Evolutionary conservation across 2,888 invertebrate species (phyloP), one percentile per base, ranked within the genome.

Genomic region (Lasioglossum morio): DNA sequence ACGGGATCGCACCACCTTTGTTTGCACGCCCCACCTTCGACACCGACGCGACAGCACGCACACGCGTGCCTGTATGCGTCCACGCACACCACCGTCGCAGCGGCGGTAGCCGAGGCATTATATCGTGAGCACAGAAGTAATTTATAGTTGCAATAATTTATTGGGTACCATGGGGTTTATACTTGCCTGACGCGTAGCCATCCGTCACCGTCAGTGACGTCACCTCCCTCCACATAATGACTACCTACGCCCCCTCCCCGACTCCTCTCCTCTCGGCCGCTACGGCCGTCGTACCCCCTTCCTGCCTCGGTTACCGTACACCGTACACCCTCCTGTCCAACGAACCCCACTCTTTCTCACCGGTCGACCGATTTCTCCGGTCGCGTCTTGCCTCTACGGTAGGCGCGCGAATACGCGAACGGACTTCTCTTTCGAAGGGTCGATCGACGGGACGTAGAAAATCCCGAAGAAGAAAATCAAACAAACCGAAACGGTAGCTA

Each of bases 61-160:
- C 87, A 80, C 86, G 77, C 77, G 77, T 79, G 43, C 30, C n/a
- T n/a, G 43, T 63, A 77, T 81, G 80, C 77, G 82, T 66, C 73
- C 73, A 91, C 92, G 91, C 90, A 89, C 88, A 90, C 90, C 60
- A 81, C 40, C 81, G 76, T n/a, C 80, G 57, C 91, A 92, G 93
- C 91, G 92, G 93, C 94, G 92, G 94, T 95, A 94, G 94, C 94
- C 94, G 93, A 92, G 89, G 94, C 94, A 95, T 95, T 95, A 95
- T 95, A 94, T 94, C 94, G 94, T 94, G 94, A 94, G 94, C 94
- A 93, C 93, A 95, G 94, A 95, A 95, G 95, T 95, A 95, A 95
- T 95, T 95, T 95, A 95, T 95, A 95, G 95, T 95, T 95, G 95
- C 95, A 95, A 95, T 95, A 95, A 95, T 95, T 95, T 95, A 95